These are phyloP conservation scores for Lissonota sp. DNA, from an alignment of 2,888 invertebrate species.

Conservation along the genomic window DNA sequence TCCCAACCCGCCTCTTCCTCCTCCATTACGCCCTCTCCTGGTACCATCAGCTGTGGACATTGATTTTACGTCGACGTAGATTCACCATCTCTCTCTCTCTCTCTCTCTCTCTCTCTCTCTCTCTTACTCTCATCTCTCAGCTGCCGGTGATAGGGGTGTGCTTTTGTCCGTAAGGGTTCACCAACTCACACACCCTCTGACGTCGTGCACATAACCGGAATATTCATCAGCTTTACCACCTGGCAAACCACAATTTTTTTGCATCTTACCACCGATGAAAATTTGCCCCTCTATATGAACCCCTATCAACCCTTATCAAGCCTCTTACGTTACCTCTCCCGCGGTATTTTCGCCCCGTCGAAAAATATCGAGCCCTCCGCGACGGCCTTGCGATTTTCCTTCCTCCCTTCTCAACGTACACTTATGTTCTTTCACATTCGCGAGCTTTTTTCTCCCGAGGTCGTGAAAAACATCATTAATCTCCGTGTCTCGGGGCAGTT, in stretches of 20 bases:
- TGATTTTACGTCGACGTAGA: conserved; percentile 58
- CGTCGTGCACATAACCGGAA: conserved; percentile 31
- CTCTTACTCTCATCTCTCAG: conserved; percentile 6
- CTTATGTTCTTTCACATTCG: background rate
- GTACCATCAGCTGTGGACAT: conserved; percentile 48
- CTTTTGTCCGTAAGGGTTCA: conserved; percentile 55
- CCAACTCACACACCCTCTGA: conserved; percentile 61
- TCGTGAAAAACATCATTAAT: conserved; percentile 50
- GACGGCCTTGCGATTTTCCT: conserved; percentile 7
- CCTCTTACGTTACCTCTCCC: background rate
- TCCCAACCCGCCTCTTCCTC: background rate
- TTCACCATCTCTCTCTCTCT: conserved; percentile 21
- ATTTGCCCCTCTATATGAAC: conserved; percentile 22
- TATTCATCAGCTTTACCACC: conserved; percentile 58
- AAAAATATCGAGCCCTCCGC: background rate
- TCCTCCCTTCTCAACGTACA: background rate
- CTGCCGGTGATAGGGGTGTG: conserved; percentile 12
- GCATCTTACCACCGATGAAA: conserved; percentile 40
- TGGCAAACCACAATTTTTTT: conserved; percentile 40
- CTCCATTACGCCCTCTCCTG: conserved; percentile 18
- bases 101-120: conserved; percentile 30
- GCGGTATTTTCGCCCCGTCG: background rate
- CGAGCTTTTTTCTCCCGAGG: too few species aligned
- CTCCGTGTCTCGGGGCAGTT: background rate
- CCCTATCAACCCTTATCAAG: conserved; percentile 18